Evolutionary conservation across 2,888 invertebrate genomes (phyloP), one percentile per base, ranked within the genome.

Genomic region (Hypolimnas misippus): DNA sequence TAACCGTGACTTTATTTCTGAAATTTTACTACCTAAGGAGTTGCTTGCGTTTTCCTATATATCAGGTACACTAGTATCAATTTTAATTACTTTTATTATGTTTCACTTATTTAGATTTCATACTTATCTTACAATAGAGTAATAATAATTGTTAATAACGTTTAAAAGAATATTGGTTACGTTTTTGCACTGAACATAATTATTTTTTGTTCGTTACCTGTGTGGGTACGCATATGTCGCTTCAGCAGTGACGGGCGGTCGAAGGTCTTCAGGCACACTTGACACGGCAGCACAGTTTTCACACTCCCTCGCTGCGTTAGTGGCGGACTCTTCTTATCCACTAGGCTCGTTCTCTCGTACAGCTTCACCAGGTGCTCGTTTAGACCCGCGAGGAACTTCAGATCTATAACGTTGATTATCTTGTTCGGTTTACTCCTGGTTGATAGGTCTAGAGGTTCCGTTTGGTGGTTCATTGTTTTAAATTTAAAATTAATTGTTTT

Each of bases 161-260:
- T n/a, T n/a, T n/a, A n/a, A n/a, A n/a, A n/a, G n/a, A n/a, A n/a
- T n/a, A n/a, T n/a, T n/a, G n/a, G n/a, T n/a, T n/a, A n/a, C n/a
- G n/a, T n/a, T n/a, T n/a, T n/a, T n/a, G n/a, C n/a, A 14, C 3
- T 12, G 3, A n/a, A 14, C 12, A 2, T n/a, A 38, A 1, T 38
- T 2, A n/a, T 6, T 40, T 14, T 25, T 1, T 49, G 25, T 29
- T 5, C 8, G 55, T 72, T 82, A 93, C 95, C 95, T 62, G 95
- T 95, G 75, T 95, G 95, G 0, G 94, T 95, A 55, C 95, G 83
- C 86, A 94, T 93, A 74, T 95, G 95, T 66, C 95, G 81, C 71
- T 94, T 94, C 67, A 95, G 76, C 61, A 95, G 76, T 0, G 95
- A 95, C 0, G 95, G 95, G 50, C 95, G 83, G 73, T 95, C 95